Base-by-base conservation (phyloP, 2,797 vertebrate species). In the Glossophaga mutica region DNA sequence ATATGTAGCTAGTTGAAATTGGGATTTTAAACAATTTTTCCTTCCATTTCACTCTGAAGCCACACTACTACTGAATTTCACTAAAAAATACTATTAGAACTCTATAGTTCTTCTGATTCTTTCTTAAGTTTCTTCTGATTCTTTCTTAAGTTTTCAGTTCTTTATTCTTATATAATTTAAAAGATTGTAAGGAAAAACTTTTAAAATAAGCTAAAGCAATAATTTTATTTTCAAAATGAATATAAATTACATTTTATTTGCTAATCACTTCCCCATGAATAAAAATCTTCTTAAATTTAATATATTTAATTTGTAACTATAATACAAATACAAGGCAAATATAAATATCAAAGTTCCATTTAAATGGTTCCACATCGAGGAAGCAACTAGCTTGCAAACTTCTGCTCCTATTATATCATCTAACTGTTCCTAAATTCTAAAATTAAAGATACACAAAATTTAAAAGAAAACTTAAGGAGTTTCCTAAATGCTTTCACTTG, bases 151-250 rank as follows among this genome's bases (percentile, higher is more conserved):
- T 87, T 29, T 78, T 92, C 39, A 87, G 21, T 70, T 79, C 55
- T 91, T 94, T 22, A 78, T 55, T 59, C 42, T 83, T 84, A 59
- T 6, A 52, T 65, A 65, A 90, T 84, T 84, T 87, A 78, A 94
- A 95, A 57, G 6, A 82, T 46, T 62, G 18, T 68, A 73, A 68
- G 55, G 8, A 78, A 94, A 95, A 90, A 34, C n/a, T 26, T 46
- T 77, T 92, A 46, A 48, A 90, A 96, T 70, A 68, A 86, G 22
- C 59, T 68, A 86, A 85, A 92, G 82, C 22, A 55, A 55, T 32
- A 85, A 29, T 19, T 90, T 44, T 83, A 65, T 81, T 79, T 87
- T 96, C 68, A 79, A 91, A 86, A 85, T 34, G 65, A 91, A 79
- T 74, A 74, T 62, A 94, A 73, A 78, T 78, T 55, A 85, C 24